Conservation (phyloP, 1,140 invertebrate genomes). For the Drosophila ohnishii region DNA sequence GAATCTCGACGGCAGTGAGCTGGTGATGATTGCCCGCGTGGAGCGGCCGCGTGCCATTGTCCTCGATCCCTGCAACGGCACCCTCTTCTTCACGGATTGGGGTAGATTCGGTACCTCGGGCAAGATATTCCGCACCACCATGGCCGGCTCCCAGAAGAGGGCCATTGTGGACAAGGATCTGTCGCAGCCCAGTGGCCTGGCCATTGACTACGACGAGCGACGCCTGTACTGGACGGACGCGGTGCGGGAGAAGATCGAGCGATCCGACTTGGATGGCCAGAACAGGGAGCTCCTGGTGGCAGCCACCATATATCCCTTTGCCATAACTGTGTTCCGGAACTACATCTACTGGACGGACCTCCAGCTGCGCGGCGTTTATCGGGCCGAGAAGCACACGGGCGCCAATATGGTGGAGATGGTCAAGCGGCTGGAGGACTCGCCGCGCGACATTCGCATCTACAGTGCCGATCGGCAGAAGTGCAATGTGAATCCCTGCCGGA, state of each 20-base stretch:
- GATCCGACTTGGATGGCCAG: constrained; percentile 93
- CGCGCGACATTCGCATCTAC: constrained; percentile 95
- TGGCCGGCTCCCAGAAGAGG: constrained; percentile 96
- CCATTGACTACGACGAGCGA: constrained; percentile 97
- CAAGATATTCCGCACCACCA: constrained; percentile 97
- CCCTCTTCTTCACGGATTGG: constrained; percentile 96
- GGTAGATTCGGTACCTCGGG: constrained; percentile 95
- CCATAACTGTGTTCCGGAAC: constrained; percentile 94
- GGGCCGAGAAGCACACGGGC: constrained; percentile 98
- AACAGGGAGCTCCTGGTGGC: constrained; percentile 90
- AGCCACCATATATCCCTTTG: constrained; percentile 98
- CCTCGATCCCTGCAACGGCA: constrained; percentile 97
- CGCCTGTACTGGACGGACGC: constrained; percentile 99
- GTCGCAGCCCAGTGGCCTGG: constrained; percentile 97
- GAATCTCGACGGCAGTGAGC: constrained; percentile 93
- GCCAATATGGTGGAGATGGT: constrained; percentile 97
- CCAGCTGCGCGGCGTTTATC: constrained; percentile 95
- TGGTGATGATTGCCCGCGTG: constrained; percentile 96
- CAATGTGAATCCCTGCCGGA: constrained; percentile 92
- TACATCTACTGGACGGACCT: constrained; percentile 99
- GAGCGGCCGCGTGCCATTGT: constrained; percentile 97
- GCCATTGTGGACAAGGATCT: constrained; percentile 95
- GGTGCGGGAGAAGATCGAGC: constrained; percentile 97
- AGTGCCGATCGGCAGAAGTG: constrained; percentile 92
- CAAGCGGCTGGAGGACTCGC: constrained; percentile 94